Base-by-base conservation (phyloP, 2,797 vertebrate genomes). In the Orientallactaga sibirica region DNA sequence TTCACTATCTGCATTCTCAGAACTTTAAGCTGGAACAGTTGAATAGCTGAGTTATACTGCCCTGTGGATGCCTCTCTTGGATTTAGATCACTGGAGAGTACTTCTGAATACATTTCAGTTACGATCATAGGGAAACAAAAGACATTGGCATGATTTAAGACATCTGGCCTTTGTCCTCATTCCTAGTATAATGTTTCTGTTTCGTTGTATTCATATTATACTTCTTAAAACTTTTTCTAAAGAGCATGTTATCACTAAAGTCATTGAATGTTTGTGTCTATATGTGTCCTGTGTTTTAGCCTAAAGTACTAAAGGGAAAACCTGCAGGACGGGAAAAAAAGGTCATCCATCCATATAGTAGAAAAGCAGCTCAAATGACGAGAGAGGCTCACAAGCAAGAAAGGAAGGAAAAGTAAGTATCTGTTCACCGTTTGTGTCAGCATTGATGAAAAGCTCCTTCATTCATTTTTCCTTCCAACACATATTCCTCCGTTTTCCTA, bases 291-390 rank as follows among this genome's bases (percentile, higher is more conserved):
- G 79, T 90, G 33, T 97, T 98, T 97, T 97, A 99, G 99, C 99
- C 99, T 58, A 99, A 99, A 96, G 94, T 94, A 88, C 97, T 93
- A 66, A 99, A 98, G 94, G 98, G 96, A 24, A 99, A 99, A 97
- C 97, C 83, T 0, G 92, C 98, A 2, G 97, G 98, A 76, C 98
- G 97, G 64, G 98, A 99, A 94, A 98, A 98, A 73, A 99, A 99
- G 95, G 98, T 98, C 71, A 97, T 99, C 94, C 99, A 99, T 95
- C 99, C 99, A 1, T 99, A 98, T 96, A 99, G 99, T 97, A 98
- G 99, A 97, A 99, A 99, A 97, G 99, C 99, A 18, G 99, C 98
- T 0, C 99, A 99, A 55, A 98, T 99, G 61, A 98, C 98, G 8
- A 98, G 99, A 97, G 98, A 99, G 81, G 98, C 98, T 25, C 98